Percentiles rank a stretch among this genome's conserved stretches.
phyloP scores from a whole-genome alignment of 2,888 invertebrate genomes.

The Sinotaia quadrata region DNA sequence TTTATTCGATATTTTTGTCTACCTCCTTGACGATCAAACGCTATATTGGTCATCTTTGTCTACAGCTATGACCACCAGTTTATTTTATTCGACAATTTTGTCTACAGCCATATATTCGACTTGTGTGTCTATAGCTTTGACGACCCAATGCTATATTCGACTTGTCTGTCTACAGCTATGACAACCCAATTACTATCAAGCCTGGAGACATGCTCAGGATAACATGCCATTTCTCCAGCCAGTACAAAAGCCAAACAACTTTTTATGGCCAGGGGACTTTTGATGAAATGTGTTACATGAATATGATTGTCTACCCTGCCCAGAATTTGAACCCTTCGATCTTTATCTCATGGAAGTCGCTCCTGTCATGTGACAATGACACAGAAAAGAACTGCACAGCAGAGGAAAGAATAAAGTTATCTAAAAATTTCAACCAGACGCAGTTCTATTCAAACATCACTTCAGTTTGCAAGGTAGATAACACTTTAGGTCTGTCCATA shows the following conservation, averaged over 20 bases:
- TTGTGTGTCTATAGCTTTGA: too few relatives aligned
- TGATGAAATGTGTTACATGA: constrained; percentile 31
- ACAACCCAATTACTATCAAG: constrained; percentile 12
- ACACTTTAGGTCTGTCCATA: too few relatives aligned
- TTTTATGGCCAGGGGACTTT: constrained; percentile 18
- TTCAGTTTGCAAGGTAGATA: not conserved
- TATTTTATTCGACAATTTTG: too few relatives aligned
- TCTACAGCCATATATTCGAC: too few relatives aligned
- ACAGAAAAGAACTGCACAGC: not conserved
- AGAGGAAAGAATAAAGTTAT: not conserved
- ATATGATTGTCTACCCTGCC: constrained; percentile 24
- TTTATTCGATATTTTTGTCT: too few relatives aligned
- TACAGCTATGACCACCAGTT: too few relatives aligned
- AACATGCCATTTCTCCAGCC: constrained; percentile 17
- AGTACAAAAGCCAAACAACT: not conserved
- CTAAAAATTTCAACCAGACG: not conserved
- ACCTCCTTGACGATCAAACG: too few relatives aligned
- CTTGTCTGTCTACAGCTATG: constrained; percentile 31
- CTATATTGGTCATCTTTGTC: too few relatives aligned
- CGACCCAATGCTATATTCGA: too few relatives aligned
- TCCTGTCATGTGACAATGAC: constrained; percentile 3
- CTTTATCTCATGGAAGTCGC: too few relatives aligned
- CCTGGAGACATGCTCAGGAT: constrained; percentile 27
- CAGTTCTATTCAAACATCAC: not conserved
- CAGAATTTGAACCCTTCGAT: constrained; percentile 7